Conservation (phyloP, 2,888 invertebrate species). For the Trissoscelio sp. region DNA sequence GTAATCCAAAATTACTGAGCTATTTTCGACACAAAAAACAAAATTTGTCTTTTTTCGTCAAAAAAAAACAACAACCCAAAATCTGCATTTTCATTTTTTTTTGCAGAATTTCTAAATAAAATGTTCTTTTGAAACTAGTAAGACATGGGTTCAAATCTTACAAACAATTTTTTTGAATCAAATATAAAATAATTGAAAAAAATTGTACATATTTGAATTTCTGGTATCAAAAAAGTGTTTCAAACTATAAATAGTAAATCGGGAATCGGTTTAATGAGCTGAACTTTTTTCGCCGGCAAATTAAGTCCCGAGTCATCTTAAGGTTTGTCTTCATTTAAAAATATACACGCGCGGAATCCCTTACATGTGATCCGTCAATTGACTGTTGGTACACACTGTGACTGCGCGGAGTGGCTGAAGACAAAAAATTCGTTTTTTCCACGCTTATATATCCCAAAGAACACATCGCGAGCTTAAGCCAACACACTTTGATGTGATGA, state of each 20-base stretch:
- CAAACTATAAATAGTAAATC: slow-evolving; percentile 2
- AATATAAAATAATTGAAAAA: too few relatives aligned
- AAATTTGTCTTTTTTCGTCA: background rate
- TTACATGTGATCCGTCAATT: slow-evolving; percentile 59
- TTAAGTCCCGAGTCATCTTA: slow-evolving; percentile 37
- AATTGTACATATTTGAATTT: too few relatives aligned
- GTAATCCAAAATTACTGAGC: too few relatives aligned
- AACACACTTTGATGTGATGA: slow-evolving; percentile 64
- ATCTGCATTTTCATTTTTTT: too few relatives aligned
- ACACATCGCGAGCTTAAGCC: slow-evolving; percentile 58
- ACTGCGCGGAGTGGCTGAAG: slow-evolving; percentile 42
- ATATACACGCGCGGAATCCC: slow-evolving; percentile 50
- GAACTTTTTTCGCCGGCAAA: slow-evolving; percentile 40
- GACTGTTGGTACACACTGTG: slow-evolving; percentile 51
- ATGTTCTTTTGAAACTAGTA: background rate
- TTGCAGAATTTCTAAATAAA: background rate
- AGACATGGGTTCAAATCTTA: too few relatives aligned
- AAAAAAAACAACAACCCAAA: background rate
- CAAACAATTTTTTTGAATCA: too few relatives aligned
- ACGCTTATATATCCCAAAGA: slow-evolving; percentile 55
- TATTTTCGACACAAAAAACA: slow-evolving; percentile 1
- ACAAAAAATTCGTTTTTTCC: slow-evolving; percentile 41
- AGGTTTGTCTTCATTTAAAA: slow-evolving; percentile 61
- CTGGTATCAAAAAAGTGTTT: background rate
- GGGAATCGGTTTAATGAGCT: slow-evolving; percentile 36